Percentiles rank a stretch among this genome's conserved stretches.
Conservation (phyloP, 2,113 vertebrate species). For the Salvelinus fontinalis region DNA sequence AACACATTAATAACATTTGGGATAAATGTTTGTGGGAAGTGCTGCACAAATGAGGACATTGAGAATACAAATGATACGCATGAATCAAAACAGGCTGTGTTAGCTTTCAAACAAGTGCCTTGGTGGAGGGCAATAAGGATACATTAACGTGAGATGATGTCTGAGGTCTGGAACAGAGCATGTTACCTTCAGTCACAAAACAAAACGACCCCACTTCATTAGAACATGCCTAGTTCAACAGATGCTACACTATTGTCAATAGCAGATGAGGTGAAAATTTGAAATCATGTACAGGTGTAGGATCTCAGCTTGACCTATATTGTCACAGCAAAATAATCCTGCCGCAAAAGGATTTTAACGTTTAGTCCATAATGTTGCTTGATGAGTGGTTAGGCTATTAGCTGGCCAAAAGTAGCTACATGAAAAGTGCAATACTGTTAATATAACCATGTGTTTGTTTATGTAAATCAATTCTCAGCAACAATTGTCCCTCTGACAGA, state of each 20-base stretch:
- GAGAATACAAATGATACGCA: constrained; percentile 55
- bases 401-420: no score
- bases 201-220: neutral
- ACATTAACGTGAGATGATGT: constrained; percentile 45
- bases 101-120: constrained; percentile 54
- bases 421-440: no score
- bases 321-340: no score
- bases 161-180: constrained; percentile 18
- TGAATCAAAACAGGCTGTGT: constrained; percentile 58
- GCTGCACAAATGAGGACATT: constrained; percentile 50
- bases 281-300: neutral
- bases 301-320: no score
- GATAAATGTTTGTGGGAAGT: constrained; percentile 56
- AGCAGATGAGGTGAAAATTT: neutral
- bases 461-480: no score
- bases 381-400: no score
- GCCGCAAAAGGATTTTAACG: no score
- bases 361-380: no score
- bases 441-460: no score
- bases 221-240: constrained; percentile 16
- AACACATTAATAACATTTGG: constrained; percentile 52
- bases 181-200: constrained; percentile 17
- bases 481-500: no score
- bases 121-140: constrained; percentile 53
- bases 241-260: constrained; percentile 20